Conservation (phyloP, 2,888 invertebrate species). For the Vannuccia rotundouncinata region DNA sequence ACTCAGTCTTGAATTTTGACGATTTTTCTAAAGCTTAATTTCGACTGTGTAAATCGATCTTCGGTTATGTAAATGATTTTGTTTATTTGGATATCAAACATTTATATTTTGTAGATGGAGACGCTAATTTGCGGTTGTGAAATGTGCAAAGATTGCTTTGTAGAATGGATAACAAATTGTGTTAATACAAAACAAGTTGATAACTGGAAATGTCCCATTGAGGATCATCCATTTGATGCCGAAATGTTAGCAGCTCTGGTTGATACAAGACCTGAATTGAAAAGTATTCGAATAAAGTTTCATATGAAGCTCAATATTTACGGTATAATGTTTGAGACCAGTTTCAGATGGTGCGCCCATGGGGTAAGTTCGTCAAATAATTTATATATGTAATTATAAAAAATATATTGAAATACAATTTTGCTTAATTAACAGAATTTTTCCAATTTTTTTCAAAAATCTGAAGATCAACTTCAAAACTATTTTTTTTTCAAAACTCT, state of each 20-base stretch:
- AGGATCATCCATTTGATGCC: neutral
- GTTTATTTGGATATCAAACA: no score
- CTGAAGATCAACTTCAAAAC: no score
- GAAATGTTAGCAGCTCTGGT: neutral
- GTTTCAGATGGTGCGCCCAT: neutral
- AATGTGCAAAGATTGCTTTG: neutral
- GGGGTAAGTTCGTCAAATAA: no score
- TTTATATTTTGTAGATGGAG: neutral
- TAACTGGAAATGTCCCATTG: neutral
- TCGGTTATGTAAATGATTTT: no score
- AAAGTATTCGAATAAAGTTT: neutral
- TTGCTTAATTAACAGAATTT: no score
- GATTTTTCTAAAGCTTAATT: no score
- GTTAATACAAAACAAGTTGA: neutral
- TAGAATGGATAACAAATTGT: neutral
- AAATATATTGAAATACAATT: no score
- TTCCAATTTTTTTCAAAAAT: no score
- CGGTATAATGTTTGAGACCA: neutral
- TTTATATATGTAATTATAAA: no score
- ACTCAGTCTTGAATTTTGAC: neutral
- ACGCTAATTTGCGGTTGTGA: neutral
- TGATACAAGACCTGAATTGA: neutral
- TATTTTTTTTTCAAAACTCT: no score
- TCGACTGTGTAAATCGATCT: no score
- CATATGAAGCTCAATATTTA: neutral